Evolutionary conservation across 2,113 vertebrate genomes (phyloP), one percentile per base, ranked within the genome.

Genomic region (Willisornis vidua): DNA sequence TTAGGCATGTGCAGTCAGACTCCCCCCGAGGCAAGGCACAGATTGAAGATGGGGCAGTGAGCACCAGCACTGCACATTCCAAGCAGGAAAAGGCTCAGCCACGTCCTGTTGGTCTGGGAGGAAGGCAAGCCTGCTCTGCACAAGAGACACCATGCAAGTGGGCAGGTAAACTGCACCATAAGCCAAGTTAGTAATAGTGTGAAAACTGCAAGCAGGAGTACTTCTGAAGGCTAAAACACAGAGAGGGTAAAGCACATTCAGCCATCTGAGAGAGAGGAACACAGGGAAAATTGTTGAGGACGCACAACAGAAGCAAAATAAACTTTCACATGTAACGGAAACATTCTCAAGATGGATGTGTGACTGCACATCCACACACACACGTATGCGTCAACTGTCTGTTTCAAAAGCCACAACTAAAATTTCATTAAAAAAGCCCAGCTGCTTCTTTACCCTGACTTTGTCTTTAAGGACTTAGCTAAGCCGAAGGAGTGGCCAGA

Each of bases 341-440:
- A 98, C 98, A 96, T 94, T 96, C 97, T 98, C 97, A 96, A 73
- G 76, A 97, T 97, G 97, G 95, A 94, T 93, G 97, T 96, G 97
- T 97, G 97, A 95, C 92, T 97, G 96, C 71, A 87, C 39, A 78
- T 33, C 80, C 57, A 33, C 7, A 24, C 3, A 1, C 75, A 71
- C 59, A 62, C 13, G 9, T 37, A 67, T 11, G 87, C 93, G 96
- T 98, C 98, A 98, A 98, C 98, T 97, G 98, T 97, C 98, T 98
- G 97, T 98, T 99, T 98, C 98, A 98, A 98, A 98, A 99, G 98
- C 98, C 98, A 98, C 98, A 97, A 98, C 98, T 98, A 98, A 99
- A 99, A 99, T 99, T 99, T 99, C 99, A 99, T 99, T 99, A 85
- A 97, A 99, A 98, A 98, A 99, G 98, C 98, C 98, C 98, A 99